Evolutionary conservation across 2,888 invertebrate species (phyloP).

Genomic region (Tenodera sinensis): DNA sequence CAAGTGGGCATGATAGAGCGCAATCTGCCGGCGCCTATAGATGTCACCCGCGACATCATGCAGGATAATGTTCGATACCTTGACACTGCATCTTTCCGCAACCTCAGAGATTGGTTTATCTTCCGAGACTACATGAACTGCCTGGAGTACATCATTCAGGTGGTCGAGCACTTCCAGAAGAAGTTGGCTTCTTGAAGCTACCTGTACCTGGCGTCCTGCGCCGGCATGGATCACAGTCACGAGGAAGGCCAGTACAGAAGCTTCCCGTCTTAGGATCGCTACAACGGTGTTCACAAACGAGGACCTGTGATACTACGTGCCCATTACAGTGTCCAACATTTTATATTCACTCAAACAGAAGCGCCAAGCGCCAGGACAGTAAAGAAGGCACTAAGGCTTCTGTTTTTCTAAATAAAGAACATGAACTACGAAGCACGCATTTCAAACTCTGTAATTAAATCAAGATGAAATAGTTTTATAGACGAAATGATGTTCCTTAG

Average conservation of each 20-base stretch:
- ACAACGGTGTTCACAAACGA: neutral
- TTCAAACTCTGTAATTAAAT: neutral
- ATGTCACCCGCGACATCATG: conserved; percentile 49
- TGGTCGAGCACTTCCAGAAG: conserved; percentile 46
- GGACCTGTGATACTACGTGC: neutral
- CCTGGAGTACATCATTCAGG: conserved; percentile 54
- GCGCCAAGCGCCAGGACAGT: no score
- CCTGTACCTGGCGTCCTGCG: neutral
- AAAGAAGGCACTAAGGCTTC: neutral
- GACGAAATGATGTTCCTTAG: neutral
- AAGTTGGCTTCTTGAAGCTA: conserved; percentile 39
- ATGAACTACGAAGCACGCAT: neutral
- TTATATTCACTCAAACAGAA: no score
- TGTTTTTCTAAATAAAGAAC: neutral
- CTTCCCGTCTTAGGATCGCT: neutral
- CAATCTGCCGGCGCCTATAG: conserved; percentile 48
- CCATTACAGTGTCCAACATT: no score
- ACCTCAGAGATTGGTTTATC: conserved; percentile 59
- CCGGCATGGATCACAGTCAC: neutral
- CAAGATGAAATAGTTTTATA: neutral
- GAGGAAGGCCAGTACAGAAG: neutral
- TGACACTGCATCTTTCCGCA: conserved; percentile 44
- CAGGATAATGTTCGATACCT: conserved; percentile 41
- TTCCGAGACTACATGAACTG: conserved; percentile 61
- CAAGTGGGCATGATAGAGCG: conserved; percentile 55